Percentiles rank a stretch among this genome's conserved stretches.
phyloP scores from a whole-genome alignment of 2,113 vertebrate species.

The Dasyprocta punctata region DNA sequence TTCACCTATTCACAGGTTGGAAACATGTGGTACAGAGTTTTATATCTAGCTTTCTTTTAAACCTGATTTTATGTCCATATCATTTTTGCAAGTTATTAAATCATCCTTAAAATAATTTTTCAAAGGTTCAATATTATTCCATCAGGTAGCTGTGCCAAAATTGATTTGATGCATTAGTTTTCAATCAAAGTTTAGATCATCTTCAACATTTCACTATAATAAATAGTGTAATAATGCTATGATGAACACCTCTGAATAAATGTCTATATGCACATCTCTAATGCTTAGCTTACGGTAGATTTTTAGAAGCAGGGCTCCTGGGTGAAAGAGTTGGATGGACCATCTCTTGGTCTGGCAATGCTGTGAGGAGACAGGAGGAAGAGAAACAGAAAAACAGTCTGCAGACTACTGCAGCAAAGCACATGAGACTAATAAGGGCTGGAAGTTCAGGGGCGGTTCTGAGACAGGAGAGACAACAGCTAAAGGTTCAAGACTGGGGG shows the following conservation, averaged over 20 bases:
- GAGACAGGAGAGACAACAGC: not conserved
- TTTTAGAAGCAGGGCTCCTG: not conserved
- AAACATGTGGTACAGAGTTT: not conserved
- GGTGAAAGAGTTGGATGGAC: not conserved
- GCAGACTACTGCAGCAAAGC: not conserved
- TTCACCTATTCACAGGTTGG: not conserved
- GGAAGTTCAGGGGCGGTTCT: not conserved
- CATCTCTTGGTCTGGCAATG: too few species aligned
- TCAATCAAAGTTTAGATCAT: not conserved
- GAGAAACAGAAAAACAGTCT: accelerated
- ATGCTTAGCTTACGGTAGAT: not conserved
- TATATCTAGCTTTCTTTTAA: not conserved
- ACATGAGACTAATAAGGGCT: not conserved
- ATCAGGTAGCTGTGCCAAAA: not conserved
- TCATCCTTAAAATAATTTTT: not conserved
- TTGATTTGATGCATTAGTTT: not conserved
- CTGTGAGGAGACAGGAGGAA: not conserved
- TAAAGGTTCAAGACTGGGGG: not conserved
- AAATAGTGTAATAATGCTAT: not conserved
- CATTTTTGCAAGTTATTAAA: not conserved
- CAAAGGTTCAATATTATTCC: not conserved
- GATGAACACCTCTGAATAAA: not conserved
- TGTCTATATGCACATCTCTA: not conserved
- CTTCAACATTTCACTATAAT: not conserved
- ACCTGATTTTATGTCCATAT: not conserved